Base-by-base conservation (phyloP, 2,888 invertebrate species). In the Erebia epiphron region DNA sequence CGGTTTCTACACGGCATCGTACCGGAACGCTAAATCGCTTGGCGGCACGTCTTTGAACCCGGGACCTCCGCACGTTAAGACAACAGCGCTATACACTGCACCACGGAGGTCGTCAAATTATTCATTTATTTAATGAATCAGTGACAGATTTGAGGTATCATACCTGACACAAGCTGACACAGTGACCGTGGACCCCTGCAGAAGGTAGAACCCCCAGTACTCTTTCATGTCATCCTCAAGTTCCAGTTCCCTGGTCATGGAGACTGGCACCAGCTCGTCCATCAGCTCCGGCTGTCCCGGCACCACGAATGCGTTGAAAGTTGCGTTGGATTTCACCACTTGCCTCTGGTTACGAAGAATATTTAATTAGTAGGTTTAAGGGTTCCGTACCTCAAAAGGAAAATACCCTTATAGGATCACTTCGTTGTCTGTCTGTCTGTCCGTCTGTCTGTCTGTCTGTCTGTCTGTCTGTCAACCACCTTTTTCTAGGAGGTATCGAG, bases 201-300 rank as follows among this genome's bases (percentile, higher is more conserved):
- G 91, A 57, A 97, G 88, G 81, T 97, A 97, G 86, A 97, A 97
- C 1, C 97, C 97, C 97, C 97, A 97, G 83, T 97, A 97, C 82
- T 97, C 97, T 85, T 97, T 97, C 94, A 96, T 96, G 78, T 97
- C 97, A 78, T 97, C 96, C 70, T 95, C 95, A n/a, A 97, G 87
- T 62, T 94, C 91, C 75, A 97, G 86, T 75, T 96, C 94, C 11
- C 96, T 92, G 1, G 95, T 95, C 95, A 97, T 96, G 8, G 95
- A 94, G n/a, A 96, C 93, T 0, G 94, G 94, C 49, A 95, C 94
- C 58, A 94, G 86, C 61, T 95, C 94, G 1, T 90, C 86, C 2
- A 94, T 92, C 58, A 96, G 85, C 75, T 91, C 85, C 0, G 97
- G 97, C 1, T 90, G 90, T 0, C 95, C 94, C 1, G 95, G 93